These are phyloP conservation scores for Aphrophora alni DNA, from an alignment of 2,888 invertebrate genomes.

Conservation along the genomic window DNA sequence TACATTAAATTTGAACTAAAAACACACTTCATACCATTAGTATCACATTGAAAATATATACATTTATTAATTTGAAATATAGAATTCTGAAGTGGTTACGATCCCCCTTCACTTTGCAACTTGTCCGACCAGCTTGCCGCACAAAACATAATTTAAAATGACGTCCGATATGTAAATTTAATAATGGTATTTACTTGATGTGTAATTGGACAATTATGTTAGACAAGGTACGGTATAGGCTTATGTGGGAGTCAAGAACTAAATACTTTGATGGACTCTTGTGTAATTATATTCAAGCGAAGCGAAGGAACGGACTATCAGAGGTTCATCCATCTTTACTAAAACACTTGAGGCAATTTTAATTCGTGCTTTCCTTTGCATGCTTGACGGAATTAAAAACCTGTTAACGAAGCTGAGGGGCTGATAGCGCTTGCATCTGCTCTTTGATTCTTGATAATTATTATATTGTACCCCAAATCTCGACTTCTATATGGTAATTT, in stretches of 20 bases:
- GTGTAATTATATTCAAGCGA: neutral
- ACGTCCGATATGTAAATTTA: slow-evolving; percentile 34
- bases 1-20: no score
- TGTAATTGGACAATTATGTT: slow-evolving; percentile 33
- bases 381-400: slow-evolving; percentile 29
- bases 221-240: neutral
- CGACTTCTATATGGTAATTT: slow-evolving; percentile 20
- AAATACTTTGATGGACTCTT: neutral
- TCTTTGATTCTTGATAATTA: slow-evolving; percentile 36
- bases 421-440: slow-evolving; percentile 22
- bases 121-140: no score
- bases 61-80: no score
- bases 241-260: neutral
- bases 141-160: neutral
- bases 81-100: no score
- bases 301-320: neutral
- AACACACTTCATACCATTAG: no score
- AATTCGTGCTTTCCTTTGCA: slow-evolving; percentile 9
- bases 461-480: slow-evolving; percentile 27
- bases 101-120: no score
- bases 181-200: slow-evolving; percentile 27
- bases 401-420: slow-evolving; percentile 33
- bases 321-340: slow-evolving; percentile 21
- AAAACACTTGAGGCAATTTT: slow-evolving; percentile 22
- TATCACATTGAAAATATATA: no score